Percentiles rank a stretch among this genome's conserved stretches.
These are phyloP conservation scores for Pandemis corylana DNA, from an alignment of 2,888 invertebrate species.

Conservation along the genomic window DNA sequence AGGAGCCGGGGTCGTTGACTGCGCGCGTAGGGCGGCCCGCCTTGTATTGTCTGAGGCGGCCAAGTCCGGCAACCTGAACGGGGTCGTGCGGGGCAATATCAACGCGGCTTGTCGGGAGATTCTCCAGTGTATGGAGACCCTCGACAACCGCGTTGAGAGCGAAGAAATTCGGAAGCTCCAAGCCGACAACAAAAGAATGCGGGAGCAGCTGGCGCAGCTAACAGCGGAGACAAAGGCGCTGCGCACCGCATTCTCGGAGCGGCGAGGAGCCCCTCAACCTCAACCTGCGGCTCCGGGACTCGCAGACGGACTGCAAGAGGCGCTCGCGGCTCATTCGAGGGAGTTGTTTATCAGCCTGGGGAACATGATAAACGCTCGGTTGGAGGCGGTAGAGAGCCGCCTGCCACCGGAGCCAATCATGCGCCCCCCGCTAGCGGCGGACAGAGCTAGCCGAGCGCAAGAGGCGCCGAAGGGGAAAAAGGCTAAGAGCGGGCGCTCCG, in stretches of 20 bases:
- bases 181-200: not conserved
- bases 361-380: no score
- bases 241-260: not conserved
- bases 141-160: not conserved
- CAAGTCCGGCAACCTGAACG: not conserved
- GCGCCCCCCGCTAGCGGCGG: no score
- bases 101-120: not conserved
- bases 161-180: not conserved
- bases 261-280: not conserved
- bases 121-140: not conserved
- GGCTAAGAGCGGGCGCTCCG: no score
- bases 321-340: no score
- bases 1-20: not conserved
- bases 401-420: no score
- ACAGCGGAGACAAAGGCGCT: not conserved
- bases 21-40: no score
- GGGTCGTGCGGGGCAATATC: not conserved
- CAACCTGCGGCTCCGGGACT: not conserved
- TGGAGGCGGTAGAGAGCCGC: no score
- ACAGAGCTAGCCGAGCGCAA: no score
- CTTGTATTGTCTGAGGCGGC: not conserved
- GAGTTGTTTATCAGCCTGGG: not conserved
- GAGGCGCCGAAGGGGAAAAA: no score
- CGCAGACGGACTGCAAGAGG: not conserved
- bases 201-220: not conserved